These are phyloP conservation scores for Scaptomyza polygonia DNA, from an alignment of 2,888 invertebrate species.

Conservation along the genomic window DNA sequence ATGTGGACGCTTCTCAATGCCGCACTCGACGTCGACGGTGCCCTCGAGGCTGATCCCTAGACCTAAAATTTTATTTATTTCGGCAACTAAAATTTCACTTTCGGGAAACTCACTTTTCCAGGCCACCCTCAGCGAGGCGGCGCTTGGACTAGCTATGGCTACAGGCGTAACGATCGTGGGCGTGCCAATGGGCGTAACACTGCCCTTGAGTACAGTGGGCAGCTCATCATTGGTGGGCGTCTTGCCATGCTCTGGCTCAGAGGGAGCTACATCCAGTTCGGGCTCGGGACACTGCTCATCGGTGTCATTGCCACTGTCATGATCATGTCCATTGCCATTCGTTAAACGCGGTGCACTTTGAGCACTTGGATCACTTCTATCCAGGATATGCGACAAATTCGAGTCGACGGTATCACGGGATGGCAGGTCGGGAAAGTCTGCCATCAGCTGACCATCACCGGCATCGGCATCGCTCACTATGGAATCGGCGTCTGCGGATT, in stretches of 20 bases:
- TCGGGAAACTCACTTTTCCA: slow-evolving; percentile 92
- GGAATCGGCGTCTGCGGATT: slow-evolving; percentile 84
- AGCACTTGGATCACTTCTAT: slow-evolving; percentile 80
- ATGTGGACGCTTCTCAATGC: slow-evolving; percentile 98
- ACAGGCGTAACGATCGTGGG: slow-evolving; percentile 21
- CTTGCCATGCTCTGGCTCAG: slow-evolving; percentile 48
- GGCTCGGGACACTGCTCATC: slow-evolving; percentile 67
- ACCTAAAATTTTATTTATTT: slow-evolving; percentile 95
- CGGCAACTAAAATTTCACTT: slow-evolving; percentile 95
- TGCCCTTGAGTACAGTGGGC: slow-evolving; percentile 20
- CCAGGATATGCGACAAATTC: slow-evolving; percentile 85
- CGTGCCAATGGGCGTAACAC: slow-evolving; percentile 37
- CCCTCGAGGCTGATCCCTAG: slow-evolving; percentile 99
- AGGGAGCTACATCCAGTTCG: slow-evolving; percentile 41
- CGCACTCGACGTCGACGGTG: slow-evolving; percentile 99
- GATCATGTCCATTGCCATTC: slow-evolving; percentile 61
- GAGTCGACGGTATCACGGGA: slow-evolving; percentile 93
- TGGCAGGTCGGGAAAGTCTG: slow-evolving; percentile 90
- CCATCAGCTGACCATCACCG: slow-evolving; percentile 87
- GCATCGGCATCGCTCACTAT: slow-evolving; percentile 85
- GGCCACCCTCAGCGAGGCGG: slow-evolving; percentile 90
- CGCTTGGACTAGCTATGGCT: slow-evolving; percentile 86
- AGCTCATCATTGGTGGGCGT: slow-evolving; percentile 56
- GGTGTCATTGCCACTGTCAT: slow-evolving; percentile 74
- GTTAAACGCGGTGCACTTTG: slow-evolving; percentile 65